Evolutionary conservation across 2,797 vertebrate genomes (phyloP).

Genomic region (Gastrophryne carolinensis): DNA sequence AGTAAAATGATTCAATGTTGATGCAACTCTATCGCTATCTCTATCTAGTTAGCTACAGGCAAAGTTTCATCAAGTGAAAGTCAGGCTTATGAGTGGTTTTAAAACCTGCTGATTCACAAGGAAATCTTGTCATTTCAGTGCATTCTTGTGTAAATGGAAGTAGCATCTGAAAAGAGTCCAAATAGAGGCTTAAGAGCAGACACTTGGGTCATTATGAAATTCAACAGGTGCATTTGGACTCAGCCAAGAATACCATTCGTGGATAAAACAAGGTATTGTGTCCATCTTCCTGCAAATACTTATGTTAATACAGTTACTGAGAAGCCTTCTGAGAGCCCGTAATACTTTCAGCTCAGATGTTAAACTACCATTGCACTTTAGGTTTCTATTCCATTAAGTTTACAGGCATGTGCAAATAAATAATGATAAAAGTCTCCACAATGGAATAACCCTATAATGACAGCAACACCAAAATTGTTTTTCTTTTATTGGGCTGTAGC

Average conservation of each 20-base stretch:
- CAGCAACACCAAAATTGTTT: too few species aligned
- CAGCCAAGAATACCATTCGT: conserved; percentile 37
- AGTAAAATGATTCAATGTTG: too few species aligned
- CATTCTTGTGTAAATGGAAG: conserved; percentile 48
- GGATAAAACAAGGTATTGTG: conserved; percentile 48
- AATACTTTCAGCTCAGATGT: background rate
- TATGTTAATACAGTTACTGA: conserved; percentile 25
- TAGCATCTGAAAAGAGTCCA: conserved; percentile 44
- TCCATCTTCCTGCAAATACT: conserved; percentile 12
- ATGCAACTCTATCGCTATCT: too few species aligned
- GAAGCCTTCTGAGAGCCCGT: conserved; percentile 6
- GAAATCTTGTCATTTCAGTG: conserved; percentile 43
- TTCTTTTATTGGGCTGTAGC: too few species aligned
- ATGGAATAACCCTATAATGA: too few species aligned
- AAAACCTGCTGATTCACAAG: conserved; percentile 23
- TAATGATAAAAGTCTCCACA: background rate
- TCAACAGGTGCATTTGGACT: conserved; percentile 48
- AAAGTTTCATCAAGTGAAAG: conserved; percentile 19
- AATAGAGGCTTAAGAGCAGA: conserved; percentile 47
- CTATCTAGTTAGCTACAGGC: background rate
- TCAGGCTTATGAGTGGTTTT: background rate
- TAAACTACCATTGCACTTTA: background rate
- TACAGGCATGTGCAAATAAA: background rate
- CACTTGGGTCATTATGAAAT: conserved; percentile 48
- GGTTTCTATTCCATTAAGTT: background rate